Evolutionary conservation across 2,113 vertebrate genomes (phyloP), one percentile per base, ranked within the genome.

Genomic region (Epinephelus moara): DNA sequence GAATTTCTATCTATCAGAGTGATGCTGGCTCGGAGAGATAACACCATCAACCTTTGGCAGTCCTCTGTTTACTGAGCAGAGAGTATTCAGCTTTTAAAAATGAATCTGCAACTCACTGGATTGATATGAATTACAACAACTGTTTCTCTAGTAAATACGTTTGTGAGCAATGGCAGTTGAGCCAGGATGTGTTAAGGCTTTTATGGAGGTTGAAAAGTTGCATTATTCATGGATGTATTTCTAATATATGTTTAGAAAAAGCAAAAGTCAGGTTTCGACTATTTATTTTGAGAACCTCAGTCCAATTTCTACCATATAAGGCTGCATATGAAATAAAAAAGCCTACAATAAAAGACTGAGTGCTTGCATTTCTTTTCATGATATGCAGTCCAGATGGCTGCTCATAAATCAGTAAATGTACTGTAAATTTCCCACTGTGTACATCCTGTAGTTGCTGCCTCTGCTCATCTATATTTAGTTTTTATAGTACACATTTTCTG

Each of bases 21-120:
- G 66, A 80, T 83, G 63, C 88, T 91, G 88, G 71, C 89, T 82
- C 69, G 55, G 7, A 50, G 59, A 82, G 90, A 93, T 92, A 94
- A 91, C 64, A 25, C 57, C 71, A 52, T 85, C 73, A 86, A 47
- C 63, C 74, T 30, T 61, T 75, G 79, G 56, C 81, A 68, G 59
- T 60, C 70, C 79, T 84, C 59, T 75, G 72, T 85, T 89, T 79
- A 80, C 75, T 64, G 15, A 72, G 47, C 37, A 4, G 37, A 74
- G 55, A 68, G 64, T 78, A 75, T 75, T 78, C 55, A 33, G 60
- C 53, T 57, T 33, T 49, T 61, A 75, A 75, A 85, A 67, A 73
- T 49, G 45, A 17, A 72, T 37, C 56, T 78, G 68, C 64, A 70
- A 45, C 42, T 73, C 19, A 8, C 19, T 47, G 25, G 47, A 75